Evolutionary conservation across 2,888 invertebrate species (phyloP).

Genomic region (Eurois occulta): DNA sequence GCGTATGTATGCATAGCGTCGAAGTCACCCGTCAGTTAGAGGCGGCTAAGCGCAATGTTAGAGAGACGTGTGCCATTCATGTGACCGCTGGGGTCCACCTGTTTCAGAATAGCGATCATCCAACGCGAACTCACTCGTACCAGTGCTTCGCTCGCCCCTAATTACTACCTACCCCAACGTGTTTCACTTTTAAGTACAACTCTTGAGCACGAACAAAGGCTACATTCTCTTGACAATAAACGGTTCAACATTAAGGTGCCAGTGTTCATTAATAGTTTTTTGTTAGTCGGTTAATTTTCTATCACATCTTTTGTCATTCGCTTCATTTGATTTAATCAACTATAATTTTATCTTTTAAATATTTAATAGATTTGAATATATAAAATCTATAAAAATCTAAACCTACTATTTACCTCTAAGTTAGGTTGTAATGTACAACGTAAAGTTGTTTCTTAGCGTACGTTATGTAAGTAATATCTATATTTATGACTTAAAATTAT

Average conservation of each 20-base stretch:
- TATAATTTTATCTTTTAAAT: slow-evolving; percentile 74
- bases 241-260: slow-evolving; percentile 79
- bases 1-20: slow-evolving; percentile 61
- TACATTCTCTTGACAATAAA: slow-evolving; percentile 73
- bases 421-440: slow-evolving; percentile 83
- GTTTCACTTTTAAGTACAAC: slow-evolving; percentile 47
- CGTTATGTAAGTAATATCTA: slow-evolving; percentile 84
- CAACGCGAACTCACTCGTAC: neutral
- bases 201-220: slow-evolving; percentile 38
- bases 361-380: slow-evolving; percentile 74
- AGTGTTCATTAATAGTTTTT: slow-evolving; percentile 78
- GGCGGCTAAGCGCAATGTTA: slow-evolving; percentile 27
- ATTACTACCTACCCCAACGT: slow-evolving; percentile 7
- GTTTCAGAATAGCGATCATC: neutral
- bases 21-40: slow-evolving; percentile 40
- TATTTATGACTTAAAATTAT: slow-evolving; percentile 87
- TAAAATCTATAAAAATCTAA: slow-evolving; percentile 80
- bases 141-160: neutral
- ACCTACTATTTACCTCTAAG: slow-evolving; percentile 86
- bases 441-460: slow-evolving; percentile 83
- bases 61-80: slow-evolving; percentile 51
- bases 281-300: slow-evolving; percentile 72
- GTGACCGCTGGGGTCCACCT: slow-evolving; percentile 22
- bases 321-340: slow-evolving; percentile 73
- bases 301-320: slow-evolving; percentile 70